Base-by-base conservation (phyloP, 2,113 vertebrate genomes). In the Diglossa brunneiventris region DNA sequence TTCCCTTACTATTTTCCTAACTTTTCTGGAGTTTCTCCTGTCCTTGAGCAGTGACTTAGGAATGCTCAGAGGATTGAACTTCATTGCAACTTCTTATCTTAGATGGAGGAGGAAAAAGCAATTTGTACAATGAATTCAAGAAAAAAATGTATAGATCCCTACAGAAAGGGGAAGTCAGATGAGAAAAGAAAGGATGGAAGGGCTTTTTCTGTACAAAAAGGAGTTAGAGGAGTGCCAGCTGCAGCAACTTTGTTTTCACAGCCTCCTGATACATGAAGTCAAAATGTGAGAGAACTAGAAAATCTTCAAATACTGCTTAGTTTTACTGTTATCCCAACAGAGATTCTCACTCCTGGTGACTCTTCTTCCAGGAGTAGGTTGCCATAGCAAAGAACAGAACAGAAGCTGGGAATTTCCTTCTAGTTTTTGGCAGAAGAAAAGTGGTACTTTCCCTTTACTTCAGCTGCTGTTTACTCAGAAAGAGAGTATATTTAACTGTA, bases 351-450 rank as follows among this genome's bases (percentile, higher is more conserved):
- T 92, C 42, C 47, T 90, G 59, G 27, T 15, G 39, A 63, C 76
- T 90, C 49, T 73, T 91, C 67, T 88, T 83, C 30, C 59, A 83
- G 33, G 24, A 94, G 35, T 55, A 50, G 30, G 37, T 74, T 93
- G 86, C 39, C 79, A 90, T 66, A 83, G 72, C 55, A 81, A 95
- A 95, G 72, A 81, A 70, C 59, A 77, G 73, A 86, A 61, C 83
- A 86, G 64, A 94, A 93, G 76, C 52, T 30, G 61, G 61, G 83
- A 75, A 87, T 78, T 93, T 95, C 76, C 76, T 87, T 86, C 73
- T 94, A 37, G 1, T 56, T 92, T 88, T 69, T 96, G 85, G 67
- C 88, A 95, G 82, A 76, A 85, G 27, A 78, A 90, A 93, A 74
- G 7, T 39, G 35, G 68, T 70, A 55, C 83, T 92, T 95, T 92